Evolutionary conservation across 2,888 invertebrate species (phyloP).

Genomic region (Platypus cylindrus): DNA sequence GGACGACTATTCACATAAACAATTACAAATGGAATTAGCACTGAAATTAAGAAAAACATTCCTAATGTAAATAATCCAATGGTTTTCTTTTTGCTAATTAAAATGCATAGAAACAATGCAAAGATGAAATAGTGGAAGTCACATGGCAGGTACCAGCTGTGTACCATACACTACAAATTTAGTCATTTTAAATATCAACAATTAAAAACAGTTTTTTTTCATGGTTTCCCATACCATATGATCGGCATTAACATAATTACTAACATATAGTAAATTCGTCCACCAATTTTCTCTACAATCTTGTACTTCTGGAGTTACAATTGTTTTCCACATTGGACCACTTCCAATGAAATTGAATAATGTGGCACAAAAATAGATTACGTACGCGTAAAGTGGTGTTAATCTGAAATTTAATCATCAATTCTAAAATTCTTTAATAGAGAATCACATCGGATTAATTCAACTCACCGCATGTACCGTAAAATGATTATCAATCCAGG

Average conservation of each 20-base stretch:
- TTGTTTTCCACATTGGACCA: constrained; percentile 46
- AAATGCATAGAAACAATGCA: constrained; percentile 35
- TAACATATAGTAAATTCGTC: constrained; percentile 46
- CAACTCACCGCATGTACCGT: constrained; percentile 42
- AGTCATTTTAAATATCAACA: background rate
- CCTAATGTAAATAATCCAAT: constrained; percentile 33
- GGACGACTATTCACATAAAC: constrained; percentile 38
- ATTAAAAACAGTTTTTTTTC: background rate
- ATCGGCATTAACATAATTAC: constrained; percentile 44
- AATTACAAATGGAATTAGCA: constrained; percentile 39
- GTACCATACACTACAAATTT: constrained; percentile 46
- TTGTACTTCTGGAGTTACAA: constrained; percentile 37
- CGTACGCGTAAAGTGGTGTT: constrained; percentile 41
- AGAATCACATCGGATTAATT: background rate
- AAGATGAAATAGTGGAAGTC: constrained; percentile 55
- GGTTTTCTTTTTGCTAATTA: constrained; percentile 34
- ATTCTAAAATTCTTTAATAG: background rate
- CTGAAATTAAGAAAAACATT: constrained; percentile 31
- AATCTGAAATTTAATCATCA: constrained; percentile 16
- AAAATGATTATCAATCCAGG: constrained; percentile 38
- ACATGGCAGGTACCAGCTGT: constrained; percentile 56
- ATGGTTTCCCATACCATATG: constrained; percentile 38
- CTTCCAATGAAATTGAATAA: constrained; percentile 42
- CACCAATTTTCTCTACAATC: constrained; percentile 49
- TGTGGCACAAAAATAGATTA: constrained; percentile 43